Evolutionary conservation across 2,888 invertebrate genomes (phyloP), one percentile per base, ranked within the genome.

Genomic region (Dione juno): DNA sequence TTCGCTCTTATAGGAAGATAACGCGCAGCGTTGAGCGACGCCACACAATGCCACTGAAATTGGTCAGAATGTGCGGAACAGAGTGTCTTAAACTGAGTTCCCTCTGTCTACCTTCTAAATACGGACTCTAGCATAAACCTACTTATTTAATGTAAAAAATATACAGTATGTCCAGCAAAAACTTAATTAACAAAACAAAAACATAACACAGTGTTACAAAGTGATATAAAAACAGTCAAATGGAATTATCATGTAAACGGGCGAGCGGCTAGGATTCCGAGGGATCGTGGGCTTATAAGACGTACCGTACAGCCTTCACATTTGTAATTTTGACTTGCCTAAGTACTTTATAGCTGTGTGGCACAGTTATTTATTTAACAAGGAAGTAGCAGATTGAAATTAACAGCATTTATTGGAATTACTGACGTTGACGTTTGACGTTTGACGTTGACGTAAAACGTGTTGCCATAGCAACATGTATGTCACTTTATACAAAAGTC

Each of bases 181-280:
- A 35, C 2, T 64, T 52, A 64, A 52, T 52, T 64, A 64, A 52
- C 37, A 21, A 0, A 57, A 57, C 37, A 57, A 57, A 57, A 40
- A 57, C 37, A 35, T 54, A 19, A 57, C 16, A 16, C 11, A 9
- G 8, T 37, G 37, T 40, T 19, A 6, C 37, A 64, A 64, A 64
- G 16, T 52, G 19, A 40, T 50, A 52, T 52, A 64, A 64, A 64
- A 64, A 64, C 64, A 52, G 52, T 64, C 64, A 64, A 64, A 64
- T 64, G 40, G 50, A 50, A 64, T 64, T 64, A 64, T 52, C 52
- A 64, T 64, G 40, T 50, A 64, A 64, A 64, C 50, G 50, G 21
- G 35, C 14, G 52, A 40, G 48, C 37, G 57, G n/a, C 28, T 21
- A 45, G 61, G 61, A 45, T 61, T 64, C 37, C 19, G 64, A 50